Conservation (phyloP, 2,888 invertebrate genomes). For the Zaprionus obscuricornis region DNA sequence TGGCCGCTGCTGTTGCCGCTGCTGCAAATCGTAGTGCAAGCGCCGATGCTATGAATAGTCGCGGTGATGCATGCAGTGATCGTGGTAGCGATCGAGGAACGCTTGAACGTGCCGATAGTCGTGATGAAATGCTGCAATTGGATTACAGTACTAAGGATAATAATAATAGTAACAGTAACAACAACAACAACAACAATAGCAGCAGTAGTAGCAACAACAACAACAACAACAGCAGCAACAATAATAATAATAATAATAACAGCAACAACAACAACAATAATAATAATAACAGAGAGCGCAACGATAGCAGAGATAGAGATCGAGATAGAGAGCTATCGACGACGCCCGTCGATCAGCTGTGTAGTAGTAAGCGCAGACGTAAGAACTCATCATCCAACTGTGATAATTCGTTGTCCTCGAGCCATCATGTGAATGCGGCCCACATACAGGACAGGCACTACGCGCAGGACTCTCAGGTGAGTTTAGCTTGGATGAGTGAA, state of each 20-base stretch:
- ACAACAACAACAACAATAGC: slow-evolving; percentile 46
- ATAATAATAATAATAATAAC: slow-evolving; percentile 43
- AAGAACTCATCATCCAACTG: slow-evolving; percentile 86
- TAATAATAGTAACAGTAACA: slow-evolving; percentile 64
- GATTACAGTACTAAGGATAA: slow-evolving; percentile 83
- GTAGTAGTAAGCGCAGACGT: slow-evolving; percentile 85
- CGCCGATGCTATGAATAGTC: slow-evolving; percentile 70
- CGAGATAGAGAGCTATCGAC: slow-evolving; percentile 85
- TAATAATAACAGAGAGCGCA: slow-evolving; percentile 54
- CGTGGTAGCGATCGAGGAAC: slow-evolving; percentile 76
- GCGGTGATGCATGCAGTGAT: slow-evolving; percentile 68
- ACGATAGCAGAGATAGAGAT: slow-evolving; percentile 84
- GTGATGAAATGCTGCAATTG: slow-evolving; percentile 83
- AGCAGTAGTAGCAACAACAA: slow-evolving; percentile 53
- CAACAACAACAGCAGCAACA: slow-evolving; percentile 46
- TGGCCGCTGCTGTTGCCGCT: slow-evolving; percentile 76
- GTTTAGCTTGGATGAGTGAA: too few species aligned
- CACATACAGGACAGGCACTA: slow-evolving; percentile 86
- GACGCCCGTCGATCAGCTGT: slow-evolving; percentile 83
- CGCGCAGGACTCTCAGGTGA: slow-evolving; percentile 87
- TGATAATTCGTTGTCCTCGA: slow-evolving; percentile 86
- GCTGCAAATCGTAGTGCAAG: slow-evolving; percentile 77
- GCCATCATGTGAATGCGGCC: slow-evolving; percentile 84
- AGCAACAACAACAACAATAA: slow-evolving; percentile 38
- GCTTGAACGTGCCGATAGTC: slow-evolving; percentile 82